Evolutionary conservation across 2,113 vertebrate genomes (phyloP).

Genomic region (Azemiops feae): DNA sequence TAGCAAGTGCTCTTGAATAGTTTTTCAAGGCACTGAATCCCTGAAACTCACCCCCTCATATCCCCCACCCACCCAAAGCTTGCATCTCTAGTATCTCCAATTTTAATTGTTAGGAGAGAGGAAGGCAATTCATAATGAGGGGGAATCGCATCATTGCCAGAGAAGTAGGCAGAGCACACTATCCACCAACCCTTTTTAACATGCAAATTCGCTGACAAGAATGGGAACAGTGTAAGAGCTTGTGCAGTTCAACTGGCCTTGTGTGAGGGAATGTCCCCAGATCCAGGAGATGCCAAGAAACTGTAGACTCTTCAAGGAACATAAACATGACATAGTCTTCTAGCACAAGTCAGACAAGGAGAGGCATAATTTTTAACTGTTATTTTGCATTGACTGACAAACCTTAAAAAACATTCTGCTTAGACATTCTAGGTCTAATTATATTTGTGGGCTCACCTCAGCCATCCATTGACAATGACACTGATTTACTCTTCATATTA

Average conservation of each 20-base stretch:
- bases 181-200: neutral
- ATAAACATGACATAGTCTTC: neutral
- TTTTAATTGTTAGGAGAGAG: slow-evolving; percentile 62
- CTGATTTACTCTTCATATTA: neutral
- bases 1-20: slow-evolving; percentile 92
- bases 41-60: slow-evolving; percentile 26
- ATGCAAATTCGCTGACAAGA: neutral
- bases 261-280: neutral
- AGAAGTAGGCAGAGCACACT: slow-evolving; percentile 16
- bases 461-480: neutral
- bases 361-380: neutral
- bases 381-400: neutral
- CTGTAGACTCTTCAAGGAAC: neutral
- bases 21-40: slow-evolving; percentile 67
- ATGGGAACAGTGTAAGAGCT: neutral
- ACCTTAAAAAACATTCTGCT: neutral
- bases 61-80: slow-evolving; percentile 11
- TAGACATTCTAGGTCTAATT: neutral
- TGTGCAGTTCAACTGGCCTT: neutral
- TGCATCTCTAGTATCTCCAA: slow-evolving; percentile 45
- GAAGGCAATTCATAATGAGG: slow-evolving; percentile 56
- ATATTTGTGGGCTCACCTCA: neutral
- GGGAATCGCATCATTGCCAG: slow-evolving; percentile 40
- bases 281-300: neutral
- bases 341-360: neutral